A percentile compares a stretch with the other conserved stretches of the same genome.
These are phyloP conservation scores for Macroteleia sp. DNA, from an alignment of 2,888 invertebrate genomes.

Conservation along the genomic window DNA sequence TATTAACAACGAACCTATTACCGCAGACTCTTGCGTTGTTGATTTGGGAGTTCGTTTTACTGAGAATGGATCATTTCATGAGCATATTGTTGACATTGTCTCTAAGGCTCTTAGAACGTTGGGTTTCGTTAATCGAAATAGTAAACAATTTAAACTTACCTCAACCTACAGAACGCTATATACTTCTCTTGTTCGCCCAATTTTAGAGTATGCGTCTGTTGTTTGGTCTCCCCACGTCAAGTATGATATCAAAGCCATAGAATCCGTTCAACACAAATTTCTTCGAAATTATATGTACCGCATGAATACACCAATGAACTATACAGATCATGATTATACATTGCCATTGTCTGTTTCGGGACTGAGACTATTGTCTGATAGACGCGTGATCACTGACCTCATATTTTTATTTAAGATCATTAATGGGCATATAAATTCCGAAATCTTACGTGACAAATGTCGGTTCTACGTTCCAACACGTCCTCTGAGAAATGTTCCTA, in stretches of 20 bases:
- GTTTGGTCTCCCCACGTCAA: background rate
- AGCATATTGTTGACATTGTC: background rate
- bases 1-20: background rate
- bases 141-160: background rate
- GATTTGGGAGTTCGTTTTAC: background rate
- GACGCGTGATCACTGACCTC: background rate
- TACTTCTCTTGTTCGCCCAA: background rate
- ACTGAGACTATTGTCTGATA: background rate
- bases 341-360: background rate
- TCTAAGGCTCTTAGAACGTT: background rate
- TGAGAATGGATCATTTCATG: background rate
- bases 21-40: background rate
- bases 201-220: constrained; percentile 1
- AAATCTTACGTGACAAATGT: background rate
- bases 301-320: background rate
- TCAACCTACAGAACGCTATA: background rate
- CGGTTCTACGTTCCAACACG: background rate
- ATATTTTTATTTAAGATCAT: background rate
- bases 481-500: background rate
- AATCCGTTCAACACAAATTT: constrained; percentile 4
- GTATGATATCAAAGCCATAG: background rate
- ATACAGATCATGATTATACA: background rate
- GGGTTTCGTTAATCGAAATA: background rate
- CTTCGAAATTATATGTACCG: background rate
- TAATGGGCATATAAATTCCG: background rate